phyloP scores from a whole-genome alignment of 2,113 vertebrate genomes.

The Hydrochoerus hydrochaeris region DNA sequence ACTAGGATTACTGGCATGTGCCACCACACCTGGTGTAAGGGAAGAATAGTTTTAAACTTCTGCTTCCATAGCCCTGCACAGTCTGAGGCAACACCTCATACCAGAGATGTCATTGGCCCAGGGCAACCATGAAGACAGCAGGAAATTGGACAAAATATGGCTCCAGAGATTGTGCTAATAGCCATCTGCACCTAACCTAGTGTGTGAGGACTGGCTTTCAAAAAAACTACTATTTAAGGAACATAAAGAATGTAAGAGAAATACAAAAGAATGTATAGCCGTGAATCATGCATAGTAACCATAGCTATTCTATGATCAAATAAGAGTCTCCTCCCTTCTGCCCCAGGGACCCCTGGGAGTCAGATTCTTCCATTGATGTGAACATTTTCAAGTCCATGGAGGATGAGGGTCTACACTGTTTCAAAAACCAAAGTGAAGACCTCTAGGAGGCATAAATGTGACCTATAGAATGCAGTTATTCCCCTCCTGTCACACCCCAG shows the following conservation, averaged over 20 bases:
- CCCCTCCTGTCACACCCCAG: background rate
- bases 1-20: too few relatives aligned
- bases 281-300: background rate
- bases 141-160: background rate
- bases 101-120: background rate
- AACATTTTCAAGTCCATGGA: background rate
- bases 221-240: background rate
- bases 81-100: background rate
- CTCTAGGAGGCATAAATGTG: background rate
- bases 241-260: background rate
- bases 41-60: background rate
- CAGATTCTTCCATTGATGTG: background rate
- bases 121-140: background rate
- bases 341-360: background rate
- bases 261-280: background rate
- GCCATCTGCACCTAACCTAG: background rate
- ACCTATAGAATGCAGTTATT: background rate
- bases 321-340: background rate
- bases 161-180: background rate
- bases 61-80: background rate
- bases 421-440: background rate
- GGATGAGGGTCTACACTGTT: background rate
- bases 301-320: background rate
- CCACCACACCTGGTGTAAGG: too few relatives aligned
- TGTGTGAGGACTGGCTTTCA: background rate